These are phyloP conservation scores for Lycocorax pyrrhopterus DNA, from an alignment of 2,113 vertebrate genomes.

Conservation along the genomic window DNA sequence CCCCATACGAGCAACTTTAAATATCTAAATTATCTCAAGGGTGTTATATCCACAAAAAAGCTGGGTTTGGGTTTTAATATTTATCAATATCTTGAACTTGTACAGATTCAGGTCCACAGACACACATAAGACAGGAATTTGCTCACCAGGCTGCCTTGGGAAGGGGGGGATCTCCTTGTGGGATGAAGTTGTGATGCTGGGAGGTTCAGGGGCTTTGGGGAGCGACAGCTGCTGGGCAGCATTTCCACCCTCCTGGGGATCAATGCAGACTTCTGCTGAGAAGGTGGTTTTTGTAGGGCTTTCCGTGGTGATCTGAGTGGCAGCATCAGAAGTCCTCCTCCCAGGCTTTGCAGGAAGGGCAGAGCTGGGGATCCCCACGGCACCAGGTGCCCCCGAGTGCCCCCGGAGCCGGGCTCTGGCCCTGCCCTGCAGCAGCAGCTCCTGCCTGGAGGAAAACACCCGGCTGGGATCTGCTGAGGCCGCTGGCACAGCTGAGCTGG, in stretches of 20 bases:
- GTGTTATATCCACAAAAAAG: neutral
- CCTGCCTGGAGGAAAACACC: neutral
- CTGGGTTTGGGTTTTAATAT: neutral
- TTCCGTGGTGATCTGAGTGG: constrained; percentile 70
- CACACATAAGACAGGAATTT: neutral
- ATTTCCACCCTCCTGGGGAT: neutral
- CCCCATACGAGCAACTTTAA: neutral
- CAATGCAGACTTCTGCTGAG: constrained; percentile 67
- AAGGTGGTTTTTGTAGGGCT: constrained; percentile 39
- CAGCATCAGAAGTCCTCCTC: constrained; percentile 50
- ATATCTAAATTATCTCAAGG: neutral
- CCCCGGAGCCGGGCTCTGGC: neutral
- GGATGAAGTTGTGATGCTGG: neutral
- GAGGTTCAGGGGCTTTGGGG: neutral
- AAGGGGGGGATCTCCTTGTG: neutral
- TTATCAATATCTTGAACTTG: neutral
- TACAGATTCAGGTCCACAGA: accelerated
- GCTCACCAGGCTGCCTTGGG: constrained; percentile 61
- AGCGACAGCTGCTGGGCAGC: neutral
- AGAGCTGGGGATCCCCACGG: neutral
- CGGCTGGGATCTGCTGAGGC: neutral
- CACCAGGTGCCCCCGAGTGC: neutral
- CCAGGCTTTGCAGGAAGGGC: neutral
- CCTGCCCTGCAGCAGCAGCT: constrained; percentile 45
- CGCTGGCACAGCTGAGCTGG: neutral